A percentile compares a stretch with the other conserved stretches of the same genome.
Conservation (phyloP, 2,888 invertebrate genomes). For the Microctonus hyperodae region DNA sequence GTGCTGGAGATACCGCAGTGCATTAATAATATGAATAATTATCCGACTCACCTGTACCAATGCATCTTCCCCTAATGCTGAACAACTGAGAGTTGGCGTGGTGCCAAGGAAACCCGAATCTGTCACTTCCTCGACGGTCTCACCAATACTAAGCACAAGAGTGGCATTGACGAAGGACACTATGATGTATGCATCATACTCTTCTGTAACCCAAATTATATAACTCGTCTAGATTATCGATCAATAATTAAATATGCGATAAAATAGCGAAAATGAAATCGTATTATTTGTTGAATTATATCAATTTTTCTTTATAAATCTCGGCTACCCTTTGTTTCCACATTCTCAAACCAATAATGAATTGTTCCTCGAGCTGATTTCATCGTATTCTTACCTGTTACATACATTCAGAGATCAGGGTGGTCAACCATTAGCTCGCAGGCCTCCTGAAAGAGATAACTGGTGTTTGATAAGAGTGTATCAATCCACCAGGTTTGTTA, state of each 20-base stretch:
- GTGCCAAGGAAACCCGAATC: slow-evolving; percentile 99
- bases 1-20: slow-evolving; percentile 63
- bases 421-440: slow-evolving; percentile 58
- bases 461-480: slow-evolving; percentile 83
- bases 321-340: no score
- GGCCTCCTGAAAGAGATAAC: slow-evolving; percentile 85
- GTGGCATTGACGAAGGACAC: slow-evolving; percentile 99
- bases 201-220: slow-evolving; percentile 83
- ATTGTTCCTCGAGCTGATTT: slow-evolving; percentile 26
- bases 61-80: slow-evolving; percentile 96
- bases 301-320: slow-evolving; percentile 19
- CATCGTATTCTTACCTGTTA: slow-evolving; percentile 54
- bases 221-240: slow-evolving; percentile 42
- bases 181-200: slow-evolving; percentile 99
- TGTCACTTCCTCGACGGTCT: slow-evolving; percentile 99
- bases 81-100: slow-evolving; percentile 97
- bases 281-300: background rate
- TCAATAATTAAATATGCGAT: slow-evolving; percentile 20
- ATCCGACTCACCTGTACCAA: slow-evolving; percentile 81
- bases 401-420: slow-evolving; percentile 54
- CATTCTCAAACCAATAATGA: slow-evolving; percentile 26
- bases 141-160: slow-evolving; percentile 97
- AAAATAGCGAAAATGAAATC: slow-evolving; percentile 4
- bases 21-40: slow-evolving; percentile 34
- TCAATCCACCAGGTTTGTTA: slow-evolving; percentile 70